Percentiles rank a stretch among this genome's conserved stretches.
Evolutionary conservation across 2,888 invertebrate species (phyloP).

Genomic region (Drosophila kuntzei): DNA sequence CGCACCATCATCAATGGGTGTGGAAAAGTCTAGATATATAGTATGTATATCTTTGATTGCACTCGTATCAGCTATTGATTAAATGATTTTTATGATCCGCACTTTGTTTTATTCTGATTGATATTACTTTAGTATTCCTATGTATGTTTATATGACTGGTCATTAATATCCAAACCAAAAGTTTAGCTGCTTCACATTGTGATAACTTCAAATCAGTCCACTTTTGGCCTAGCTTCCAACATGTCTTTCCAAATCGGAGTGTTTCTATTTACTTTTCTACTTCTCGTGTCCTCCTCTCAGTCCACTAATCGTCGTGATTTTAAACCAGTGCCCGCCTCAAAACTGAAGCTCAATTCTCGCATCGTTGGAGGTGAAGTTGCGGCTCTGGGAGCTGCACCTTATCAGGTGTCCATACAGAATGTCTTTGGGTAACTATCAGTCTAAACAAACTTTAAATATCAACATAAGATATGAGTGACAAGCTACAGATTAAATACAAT

Average conservation of each 20-base stretch:
- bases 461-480: neutral
- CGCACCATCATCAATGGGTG: constrained; percentile 64
- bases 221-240: constrained; percentile 41
- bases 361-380: constrained; percentile 77
- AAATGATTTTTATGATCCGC: constrained; percentile 65
- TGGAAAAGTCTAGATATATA: constrained; percentile 37
- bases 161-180: constrained; percentile 70
- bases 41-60: constrained; percentile 6
- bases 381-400: constrained; percentile 74
- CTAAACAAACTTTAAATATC: too few relatives aligned
- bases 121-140: too few relatives aligned
- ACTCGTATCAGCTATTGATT: constrained; percentile 32
- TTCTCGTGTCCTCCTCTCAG: constrained; percentile 41
- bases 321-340: constrained; percentile 15
- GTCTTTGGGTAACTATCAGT: constrained; percentile 43
- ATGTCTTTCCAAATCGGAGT: constrained; percentile 58
- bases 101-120: constrained; percentile 48
- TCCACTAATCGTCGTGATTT: constrained; percentile 38
- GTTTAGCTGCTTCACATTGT: constrained; percentile 37
- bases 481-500: neutral
- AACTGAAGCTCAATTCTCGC: constrained; percentile 43
- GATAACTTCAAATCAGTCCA: constrained; percentile 50
- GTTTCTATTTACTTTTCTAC: constrained; percentile 7
- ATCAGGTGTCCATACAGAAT: constrained; percentile 83
- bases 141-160: constrained; percentile 46